phyloP scores from a whole-genome alignment of 2,888 invertebrate genomes.

The Callosobruchus maculatus region DNA sequence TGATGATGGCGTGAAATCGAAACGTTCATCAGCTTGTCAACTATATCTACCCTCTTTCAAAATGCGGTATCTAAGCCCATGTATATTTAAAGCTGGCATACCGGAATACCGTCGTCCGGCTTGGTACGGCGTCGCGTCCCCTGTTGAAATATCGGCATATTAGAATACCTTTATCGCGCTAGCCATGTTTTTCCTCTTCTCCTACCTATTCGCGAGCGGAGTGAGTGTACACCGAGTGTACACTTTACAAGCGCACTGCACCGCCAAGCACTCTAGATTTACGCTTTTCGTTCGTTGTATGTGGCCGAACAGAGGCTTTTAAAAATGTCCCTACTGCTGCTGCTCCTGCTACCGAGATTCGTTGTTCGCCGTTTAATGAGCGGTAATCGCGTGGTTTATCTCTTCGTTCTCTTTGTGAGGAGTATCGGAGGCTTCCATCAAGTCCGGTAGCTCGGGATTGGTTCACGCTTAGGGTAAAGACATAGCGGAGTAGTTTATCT shows the following conservation, averaged over 20 bases:
- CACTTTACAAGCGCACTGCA: not conserved
- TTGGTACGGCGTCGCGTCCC: not conserved
- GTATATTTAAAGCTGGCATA: not conserved
- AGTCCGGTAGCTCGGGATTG: not conserved
- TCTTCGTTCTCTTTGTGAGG: not conserved
- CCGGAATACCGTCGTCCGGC: not conserved
- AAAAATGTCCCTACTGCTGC: not conserved
- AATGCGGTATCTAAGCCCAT: not conserved
- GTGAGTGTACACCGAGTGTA: not conserved
- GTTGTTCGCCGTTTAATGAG: not conserved
- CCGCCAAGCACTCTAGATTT: not conserved
- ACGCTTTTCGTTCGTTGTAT: not conserved
- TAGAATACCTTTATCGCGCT: slow-evolving; percentile 18
- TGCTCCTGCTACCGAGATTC: not conserved
- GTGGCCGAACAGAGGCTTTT: not conserved
- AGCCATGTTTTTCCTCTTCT: slow-evolving; percentile 5
- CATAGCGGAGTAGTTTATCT: too few relatives aligned
- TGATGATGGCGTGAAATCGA: too few relatives aligned
- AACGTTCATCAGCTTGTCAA: too few relatives aligned
- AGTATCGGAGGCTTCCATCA: not conserved
- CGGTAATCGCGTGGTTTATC: not conserved
- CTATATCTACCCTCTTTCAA: not conserved
- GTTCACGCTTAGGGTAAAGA: too few relatives aligned
- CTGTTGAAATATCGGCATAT: slow-evolving; percentile 18
- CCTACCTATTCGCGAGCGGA: slow-evolving; percentile 9